Conservation (phyloP, 2,113 vertebrate species). For the Phainopepla nitens region DNA sequence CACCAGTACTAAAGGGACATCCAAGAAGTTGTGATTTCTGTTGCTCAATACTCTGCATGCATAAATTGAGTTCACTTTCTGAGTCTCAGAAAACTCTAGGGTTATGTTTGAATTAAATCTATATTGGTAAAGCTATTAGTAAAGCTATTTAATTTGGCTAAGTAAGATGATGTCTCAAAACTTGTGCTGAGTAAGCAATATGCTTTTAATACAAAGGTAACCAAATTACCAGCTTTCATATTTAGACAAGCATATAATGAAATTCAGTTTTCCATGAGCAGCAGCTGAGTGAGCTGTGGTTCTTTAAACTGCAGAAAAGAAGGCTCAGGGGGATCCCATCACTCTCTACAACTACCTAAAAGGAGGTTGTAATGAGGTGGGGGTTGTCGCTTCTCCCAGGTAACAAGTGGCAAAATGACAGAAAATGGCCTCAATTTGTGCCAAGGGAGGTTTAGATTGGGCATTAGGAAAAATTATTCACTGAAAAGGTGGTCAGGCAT, state of each 20-base stretch:
- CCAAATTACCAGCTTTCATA: background rate
- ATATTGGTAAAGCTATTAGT: background rate
- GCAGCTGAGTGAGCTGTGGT: background rate
- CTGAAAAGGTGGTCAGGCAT: background rate
- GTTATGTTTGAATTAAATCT: background rate
- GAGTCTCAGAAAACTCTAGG: background rate
- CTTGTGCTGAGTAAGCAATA: background rate
- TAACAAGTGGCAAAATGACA: background rate
- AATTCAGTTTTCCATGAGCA: background rate
- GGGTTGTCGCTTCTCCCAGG: background rate
- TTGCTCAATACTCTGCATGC: background rate
- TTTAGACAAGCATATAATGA: background rate
- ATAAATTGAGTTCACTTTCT: background rate
- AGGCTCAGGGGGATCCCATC: background rate
- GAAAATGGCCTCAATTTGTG: background rate
- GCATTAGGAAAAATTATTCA: background rate
- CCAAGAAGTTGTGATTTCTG: background rate
- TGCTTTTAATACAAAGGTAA: background rate
- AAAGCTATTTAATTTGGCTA: background rate
- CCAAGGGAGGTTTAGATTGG: background rate
- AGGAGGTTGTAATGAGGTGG: background rate
- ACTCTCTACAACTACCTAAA: background rate
- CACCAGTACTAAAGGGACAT: background rate
- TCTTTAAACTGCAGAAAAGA: background rate
- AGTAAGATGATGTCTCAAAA: background rate